Base-by-base conservation (phyloP, 2,113 vertebrate species). In the Himantopus leucocephalus region DNA sequence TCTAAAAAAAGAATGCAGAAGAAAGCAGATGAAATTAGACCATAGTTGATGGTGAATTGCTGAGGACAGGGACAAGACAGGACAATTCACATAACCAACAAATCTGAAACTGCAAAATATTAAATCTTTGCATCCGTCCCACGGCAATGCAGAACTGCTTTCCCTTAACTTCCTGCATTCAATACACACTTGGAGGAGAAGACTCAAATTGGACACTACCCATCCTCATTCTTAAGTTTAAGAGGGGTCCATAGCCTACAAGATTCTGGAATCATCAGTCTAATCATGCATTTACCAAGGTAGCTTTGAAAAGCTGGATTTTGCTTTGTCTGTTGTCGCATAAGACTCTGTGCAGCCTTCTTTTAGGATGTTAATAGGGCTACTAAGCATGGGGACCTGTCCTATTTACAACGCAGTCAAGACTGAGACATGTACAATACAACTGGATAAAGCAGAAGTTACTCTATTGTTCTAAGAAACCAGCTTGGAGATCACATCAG, bases 401-500 rank as follows among this genome's bases (percentile, higher is more conserved):
- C 62, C 47, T 41, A 0, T 37, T 85, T 79, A 62, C 58, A 67
- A 29, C 16, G 21, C 59, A 58, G 59, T 52, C n/a, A 60, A 37
- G 78, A 64, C 6, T 34, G 26, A 41, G 63, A 41, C 37, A 34
- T 1, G 29, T 59, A 43, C 35, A 90, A 32, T 10, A 63, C n/a
- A 45, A 2, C 6, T 68, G 58, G 58, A 45, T 53, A 52, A 52
- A 88, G 55, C 2, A 75, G 27, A 59, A 80, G 12, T 18, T 70
- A 30, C 30, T 45, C 26, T 45, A 2, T 3, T 50, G 71, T 10
- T 58, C 34, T 35, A 20, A 74, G 68, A 80, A 78, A 81, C 12
- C 60, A 77, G 3, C 35, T 15, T 4, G 0, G 37, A 83, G 26
- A 62, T 11, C 1, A 0, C 50, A 81, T 29, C 0, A 0, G 75